A percentile compares a stretch with the other conserved stretches of the same genome.
Conservation (phyloP, 2,113 vertebrate species). For the Hyla sarda region DNA sequence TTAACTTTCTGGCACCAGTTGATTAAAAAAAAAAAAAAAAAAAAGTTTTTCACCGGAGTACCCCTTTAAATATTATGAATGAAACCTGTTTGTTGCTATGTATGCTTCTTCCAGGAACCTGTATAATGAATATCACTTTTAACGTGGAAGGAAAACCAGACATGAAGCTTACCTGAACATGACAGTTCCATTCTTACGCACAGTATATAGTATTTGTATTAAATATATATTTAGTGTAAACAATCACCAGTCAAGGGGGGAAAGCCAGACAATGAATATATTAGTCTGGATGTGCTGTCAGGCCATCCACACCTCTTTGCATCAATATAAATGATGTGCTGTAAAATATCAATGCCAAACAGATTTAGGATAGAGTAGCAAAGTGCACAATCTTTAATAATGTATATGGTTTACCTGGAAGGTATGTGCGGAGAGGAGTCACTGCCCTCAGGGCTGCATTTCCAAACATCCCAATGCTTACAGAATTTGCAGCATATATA, state of each 20-base stretch:
- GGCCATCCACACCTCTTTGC: background rate
- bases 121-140: too few relatives aligned
- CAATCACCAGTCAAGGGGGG: background rate
- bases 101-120: too few relatives aligned
- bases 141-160: background rate
- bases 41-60: too few relatives aligned
- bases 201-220: background rate
- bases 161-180: background rate
- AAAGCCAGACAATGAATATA: background rate
- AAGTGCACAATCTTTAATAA: conserved; percentile 40
- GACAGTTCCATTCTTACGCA: background rate
- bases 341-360: conserved; percentile 32
- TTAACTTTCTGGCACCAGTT: too few relatives aligned
- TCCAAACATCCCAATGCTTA: background rate
- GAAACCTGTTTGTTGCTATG: too few relatives aligned
- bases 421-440: conserved; percentile 30
- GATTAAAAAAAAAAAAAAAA: too few relatives aligned
- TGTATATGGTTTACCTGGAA: conserved; percentile 36
- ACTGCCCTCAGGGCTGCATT: conserved; percentile 36
- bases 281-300: conserved; percentile 28
- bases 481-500: conserved; percentile 14
- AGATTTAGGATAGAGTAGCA: conserved; percentile 30
- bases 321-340: conserved; percentile 39
- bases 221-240: background rate
- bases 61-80: too few relatives aligned